Evolutionary conservation across 2,797 vertebrate genomes (phyloP), one percentile per base, ranked within the genome.

Genomic region (Danio albolineatus): DNA sequence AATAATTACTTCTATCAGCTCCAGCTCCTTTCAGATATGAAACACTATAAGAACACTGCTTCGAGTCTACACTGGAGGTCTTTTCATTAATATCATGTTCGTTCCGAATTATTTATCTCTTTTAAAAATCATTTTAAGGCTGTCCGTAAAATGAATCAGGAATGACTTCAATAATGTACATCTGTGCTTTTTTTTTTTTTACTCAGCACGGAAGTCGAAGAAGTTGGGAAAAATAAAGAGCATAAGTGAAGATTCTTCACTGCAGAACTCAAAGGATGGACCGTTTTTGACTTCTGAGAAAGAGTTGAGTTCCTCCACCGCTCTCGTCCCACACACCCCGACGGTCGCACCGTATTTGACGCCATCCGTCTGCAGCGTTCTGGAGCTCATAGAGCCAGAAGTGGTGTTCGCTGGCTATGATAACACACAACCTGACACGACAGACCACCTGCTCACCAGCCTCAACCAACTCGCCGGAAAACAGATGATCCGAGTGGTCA

Each of bases 401-500:
- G 90, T 96, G 1, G 96, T 98, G 76, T 99, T 96, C 0, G 97
- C 96, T 0, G 96, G 96, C 88, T 99, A 97, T 0, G 97, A 99
- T 92, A 94, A 88, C 88, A 93, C 96, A 0, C 95, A 95, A 87
- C 96, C 97, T 0, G 97, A 99, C 90, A 99, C 96, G 0, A 95
- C 97, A 0, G 96, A 97, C 88, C 95, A 96, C 92, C 94, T 99
- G 90, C 95, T 99, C 73, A 97, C 97, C 91, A 98, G 96, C 80
- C 92, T 99, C 88, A 99, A 99, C 94, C 95, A 95, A 90, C 91
- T 99, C 82, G 97, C 97, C 0, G 98, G 97, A 86, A 98, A 99
- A 88, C 98, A 99, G 95, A 98, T 99, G 97, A 96, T 99, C 75
- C 96, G 97, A 83, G 95, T 98, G 85, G 98, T 99, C 89, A 99